Evolutionary conservation across 1,140 invertebrate genomes (phyloP).

Genomic region (Dendroctonus valens): DNA sequence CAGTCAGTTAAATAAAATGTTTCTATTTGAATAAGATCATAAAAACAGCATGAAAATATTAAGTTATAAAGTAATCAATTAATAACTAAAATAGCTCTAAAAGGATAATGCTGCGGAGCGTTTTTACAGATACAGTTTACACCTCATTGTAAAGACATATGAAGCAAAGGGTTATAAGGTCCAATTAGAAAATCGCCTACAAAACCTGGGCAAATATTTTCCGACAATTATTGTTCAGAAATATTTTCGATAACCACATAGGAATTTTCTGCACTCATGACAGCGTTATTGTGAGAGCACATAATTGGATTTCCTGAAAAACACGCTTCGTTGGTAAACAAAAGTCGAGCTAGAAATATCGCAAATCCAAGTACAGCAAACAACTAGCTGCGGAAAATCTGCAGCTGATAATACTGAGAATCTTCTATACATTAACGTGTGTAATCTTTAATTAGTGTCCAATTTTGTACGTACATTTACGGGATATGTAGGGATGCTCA

Average conservation of each 20-base stretch:
- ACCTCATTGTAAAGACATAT: no score
- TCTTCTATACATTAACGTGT: not conserved
- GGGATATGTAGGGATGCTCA: not conserved
- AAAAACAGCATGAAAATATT: no score
- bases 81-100: no score
- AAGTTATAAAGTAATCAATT: no score
- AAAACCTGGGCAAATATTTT: slow-evolving; percentile 4
- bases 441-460: slow-evolving; percentile 8
- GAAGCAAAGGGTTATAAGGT: slow-evolving; percentile 3
- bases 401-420: slow-evolving; percentile 7
- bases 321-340: slow-evolving; percentile 12
- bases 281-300: slow-evolving; percentile 14
- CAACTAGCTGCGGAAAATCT: slow-evolving; percentile 15
- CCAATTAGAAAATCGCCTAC: slow-evolving; percentile 11
- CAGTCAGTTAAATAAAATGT: no score
- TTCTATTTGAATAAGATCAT: no score
- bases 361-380: slow-evolving; percentile 6
- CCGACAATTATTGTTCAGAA: slow-evolving; percentile 7
- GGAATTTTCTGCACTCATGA: slow-evolving; percentile 19
- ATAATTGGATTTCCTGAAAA: slow-evolving; percentile 10
- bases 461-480: slow-evolving; percentile 12
- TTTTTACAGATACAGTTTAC: no score
- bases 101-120: no score
- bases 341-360: slow-evolving; percentile 5
- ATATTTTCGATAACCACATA: slow-evolving; percentile 8